Percentiles rank a stretch among this genome's conserved stretches.
These are phyloP conservation scores for Atherinomorus stipes DNA, from an alignment of 2,113 vertebrate species.

Conservation along the genomic window DNA sequence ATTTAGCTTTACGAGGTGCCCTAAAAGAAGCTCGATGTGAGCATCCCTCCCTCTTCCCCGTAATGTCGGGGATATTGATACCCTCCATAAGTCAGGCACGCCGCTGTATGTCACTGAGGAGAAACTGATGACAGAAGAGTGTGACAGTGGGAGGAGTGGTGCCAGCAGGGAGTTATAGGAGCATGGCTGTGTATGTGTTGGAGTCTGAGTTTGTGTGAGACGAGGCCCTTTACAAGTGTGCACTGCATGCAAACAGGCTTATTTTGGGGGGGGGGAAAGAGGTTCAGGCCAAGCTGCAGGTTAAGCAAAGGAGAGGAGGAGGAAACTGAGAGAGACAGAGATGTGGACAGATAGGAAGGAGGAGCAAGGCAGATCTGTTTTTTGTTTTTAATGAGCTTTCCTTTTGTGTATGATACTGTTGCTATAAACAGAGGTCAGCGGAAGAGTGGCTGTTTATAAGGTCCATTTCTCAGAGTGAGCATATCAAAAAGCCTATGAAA, in stretches of 20 bases:
- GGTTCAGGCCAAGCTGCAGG: slow-evolving; percentile 36
- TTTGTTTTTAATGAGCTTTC: slow-evolving; percentile 56
- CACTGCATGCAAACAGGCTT: slow-evolving; percentile 54
- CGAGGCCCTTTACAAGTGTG: slow-evolving; percentile 55
- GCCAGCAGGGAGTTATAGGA: slow-evolving; percentile 53
- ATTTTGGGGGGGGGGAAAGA: slow-evolving; percentile 42
- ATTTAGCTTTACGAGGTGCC: slow-evolving; percentile 82
- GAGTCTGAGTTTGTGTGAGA: slow-evolving; percentile 47
- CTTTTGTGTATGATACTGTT: slow-evolving; percentile 57
- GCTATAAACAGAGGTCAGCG: slow-evolving; percentile 71
- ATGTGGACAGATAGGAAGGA: slow-evolving; percentile 33
- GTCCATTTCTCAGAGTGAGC: slow-evolving; percentile 58
- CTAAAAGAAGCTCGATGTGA: slow-evolving; percentile 73
- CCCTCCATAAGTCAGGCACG: slow-evolving; percentile 70
- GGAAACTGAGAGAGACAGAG: slow-evolving; percentile 23
- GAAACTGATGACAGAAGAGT: slow-evolving; percentile 70
- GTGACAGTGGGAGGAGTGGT: slow-evolving; percentile 56
- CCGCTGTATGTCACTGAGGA: slow-evolving; percentile 62
- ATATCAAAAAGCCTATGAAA: slow-evolving; percentile 66
- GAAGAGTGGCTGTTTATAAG: slow-evolving; percentile 71
- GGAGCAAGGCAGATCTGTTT: slow-evolving; percentile 28
- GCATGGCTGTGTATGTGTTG: slow-evolving; percentile 35
- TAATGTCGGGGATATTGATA: slow-evolving; percentile 76
- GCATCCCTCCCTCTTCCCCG: slow-evolving; percentile 47
- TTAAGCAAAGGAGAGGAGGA: slow-evolving; percentile 53